Conservation (phyloP, 2,113 vertebrate species). For the Condylura cristata region DNA sequence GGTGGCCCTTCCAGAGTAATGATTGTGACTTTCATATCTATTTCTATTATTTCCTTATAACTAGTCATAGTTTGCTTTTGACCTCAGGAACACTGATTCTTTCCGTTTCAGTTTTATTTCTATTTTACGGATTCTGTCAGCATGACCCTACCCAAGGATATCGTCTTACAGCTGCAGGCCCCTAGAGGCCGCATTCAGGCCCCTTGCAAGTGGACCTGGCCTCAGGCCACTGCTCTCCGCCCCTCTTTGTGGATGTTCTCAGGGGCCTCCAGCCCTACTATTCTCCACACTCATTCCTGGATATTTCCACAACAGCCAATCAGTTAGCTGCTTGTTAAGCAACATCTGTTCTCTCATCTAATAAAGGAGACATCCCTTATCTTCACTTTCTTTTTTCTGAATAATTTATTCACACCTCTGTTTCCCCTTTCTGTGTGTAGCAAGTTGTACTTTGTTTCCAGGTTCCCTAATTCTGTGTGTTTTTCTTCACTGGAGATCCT, state of each 20-base stretch:
- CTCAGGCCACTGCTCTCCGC: neutral
- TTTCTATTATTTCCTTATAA: neutral
- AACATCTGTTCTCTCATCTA: neutral
- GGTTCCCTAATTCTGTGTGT: neutral
- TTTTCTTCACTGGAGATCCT: neutral
- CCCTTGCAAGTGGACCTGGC: neutral
- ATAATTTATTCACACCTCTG: neutral
- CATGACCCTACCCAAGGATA: fast-evolving
- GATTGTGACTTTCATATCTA: neutral
- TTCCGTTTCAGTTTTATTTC: neutral
- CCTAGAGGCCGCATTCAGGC: neutral
- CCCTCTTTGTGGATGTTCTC: neutral
- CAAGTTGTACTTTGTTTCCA: neutral
- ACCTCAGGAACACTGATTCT: neutral
- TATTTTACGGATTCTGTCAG: neutral
- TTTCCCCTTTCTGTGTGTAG: neutral
- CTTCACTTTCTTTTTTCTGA: neutral
- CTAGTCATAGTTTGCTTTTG: neutral
- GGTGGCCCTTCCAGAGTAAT: neutral
- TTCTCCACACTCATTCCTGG: neutral
- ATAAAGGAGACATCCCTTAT: neutral
- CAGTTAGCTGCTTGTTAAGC: neutral
- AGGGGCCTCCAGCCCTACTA: neutral
- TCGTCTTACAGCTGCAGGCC: fast-evolving
- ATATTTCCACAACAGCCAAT: neutral